These are phyloP conservation scores for Heterodera schachtii DNA, from an alignment of 1,140 invertebrate genomes.

Conservation along the genomic window DNA sequence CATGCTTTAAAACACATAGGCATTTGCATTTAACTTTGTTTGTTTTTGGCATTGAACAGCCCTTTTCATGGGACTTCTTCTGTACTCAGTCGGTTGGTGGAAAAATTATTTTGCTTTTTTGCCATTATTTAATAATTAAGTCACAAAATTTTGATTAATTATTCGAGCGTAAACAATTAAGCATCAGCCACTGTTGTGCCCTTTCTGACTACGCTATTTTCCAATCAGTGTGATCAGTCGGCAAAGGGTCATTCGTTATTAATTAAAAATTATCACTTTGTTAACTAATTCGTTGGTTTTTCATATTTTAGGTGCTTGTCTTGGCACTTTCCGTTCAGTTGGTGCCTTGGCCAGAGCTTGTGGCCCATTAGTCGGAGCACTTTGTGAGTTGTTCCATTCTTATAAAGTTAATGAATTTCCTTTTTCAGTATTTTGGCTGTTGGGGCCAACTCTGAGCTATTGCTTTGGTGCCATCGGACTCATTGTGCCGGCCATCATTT, in stretches of 20 bases:
- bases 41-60: neutral
- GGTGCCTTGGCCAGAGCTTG: conserved; percentile 30
- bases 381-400: neutral
- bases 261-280: neutral
- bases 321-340: conserved; percentile 27
- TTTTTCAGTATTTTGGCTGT: conserved; percentile 53
- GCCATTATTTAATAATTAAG: too few species aligned
- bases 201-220: conserved; percentile 25
- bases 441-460: conserved; percentile 50
- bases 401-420: neutral
- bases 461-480: conserved; percentile 47
- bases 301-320: conserved; percentile 1
- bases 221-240: conserved; percentile 16
- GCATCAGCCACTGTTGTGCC: conserved; percentile 33
- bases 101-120: neutral
- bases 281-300: too few species aligned
- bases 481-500: conserved; percentile 40
- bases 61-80: neutral
- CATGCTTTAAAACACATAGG: neutral
- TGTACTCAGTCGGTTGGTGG: neutral
- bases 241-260: neutral
- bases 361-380: conserved; percentile 30
- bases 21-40: neutral
- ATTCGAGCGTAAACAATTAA: neutral
- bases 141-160: too few species aligned